Evolutionary conservation across 1,140 invertebrate species (phyloP).

Genomic region (Popillia japonica): DNA sequence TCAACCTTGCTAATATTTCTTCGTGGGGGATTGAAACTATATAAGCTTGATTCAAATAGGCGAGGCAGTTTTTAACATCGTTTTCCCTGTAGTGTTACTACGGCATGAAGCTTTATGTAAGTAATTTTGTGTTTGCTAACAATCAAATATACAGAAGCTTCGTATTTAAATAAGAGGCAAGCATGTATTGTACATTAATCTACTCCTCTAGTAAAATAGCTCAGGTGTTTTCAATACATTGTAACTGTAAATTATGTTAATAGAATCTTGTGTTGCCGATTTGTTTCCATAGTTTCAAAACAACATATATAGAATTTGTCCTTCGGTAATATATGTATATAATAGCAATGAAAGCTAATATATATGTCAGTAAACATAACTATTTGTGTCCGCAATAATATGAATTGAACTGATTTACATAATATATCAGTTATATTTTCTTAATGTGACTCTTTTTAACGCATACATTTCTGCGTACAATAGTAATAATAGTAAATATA

Average conservation of each 20-base stretch:
- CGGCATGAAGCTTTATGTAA: slow-evolving; percentile 53
- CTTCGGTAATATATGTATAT: neutral
- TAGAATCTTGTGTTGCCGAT: too few species aligned
- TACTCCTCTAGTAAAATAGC: too few species aligned
- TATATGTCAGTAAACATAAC: neutral
- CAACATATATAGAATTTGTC: slow-evolving; percentile 2
- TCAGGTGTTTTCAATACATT: too few species aligned
- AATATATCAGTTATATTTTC: slow-evolving; percentile 23
- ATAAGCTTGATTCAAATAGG: slow-evolving; percentile 51
- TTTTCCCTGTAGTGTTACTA: slow-evolving; percentile 47
- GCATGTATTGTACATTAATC: too few species aligned
- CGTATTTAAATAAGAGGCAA: too few species aligned
- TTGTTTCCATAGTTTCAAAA: neutral
- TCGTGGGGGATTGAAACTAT: slow-evolving; percentile 54
- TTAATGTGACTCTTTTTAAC: neutral
- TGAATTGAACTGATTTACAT: slow-evolving; percentile 18
- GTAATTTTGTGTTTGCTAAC: slow-evolving; percentile 43
- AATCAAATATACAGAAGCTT: neutral
- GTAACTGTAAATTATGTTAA: too few species aligned
- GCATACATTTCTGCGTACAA: too few species aligned
- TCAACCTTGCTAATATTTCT: slow-evolving; percentile 12
- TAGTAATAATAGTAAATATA: too few species aligned
- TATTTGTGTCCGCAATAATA: neutral
- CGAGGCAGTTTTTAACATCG: slow-evolving; percentile 55
- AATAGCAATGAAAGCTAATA: slow-evolving; percentile 15